phyloP scores from a whole-genome alignment of 2,888 invertebrate species.

The Alloplasta piceator region DNA sequence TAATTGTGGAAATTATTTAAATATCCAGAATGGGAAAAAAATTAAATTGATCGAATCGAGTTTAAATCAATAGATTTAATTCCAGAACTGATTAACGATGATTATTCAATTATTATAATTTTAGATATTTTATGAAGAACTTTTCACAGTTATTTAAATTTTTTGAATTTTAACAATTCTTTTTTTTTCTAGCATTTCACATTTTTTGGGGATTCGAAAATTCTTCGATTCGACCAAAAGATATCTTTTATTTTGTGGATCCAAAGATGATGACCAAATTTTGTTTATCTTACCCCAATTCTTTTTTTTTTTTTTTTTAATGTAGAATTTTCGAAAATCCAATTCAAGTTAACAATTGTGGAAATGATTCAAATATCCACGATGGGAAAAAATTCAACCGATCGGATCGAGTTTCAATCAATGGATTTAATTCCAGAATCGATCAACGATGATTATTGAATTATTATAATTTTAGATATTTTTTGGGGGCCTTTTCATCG shows the following conservation, averaged over 20 bases:
- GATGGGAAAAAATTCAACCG: slow-evolving; percentile 6
- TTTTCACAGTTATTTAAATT: too few relatives aligned
- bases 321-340: too few relatives aligned
- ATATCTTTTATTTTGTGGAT: too few relatives aligned
- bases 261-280: background rate
- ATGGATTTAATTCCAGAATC: background rate
- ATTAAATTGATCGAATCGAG: slow-evolving; percentile 28
- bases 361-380: too few relatives aligned
- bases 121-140: too few relatives aligned
- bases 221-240: too few relatives aligned
- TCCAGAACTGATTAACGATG: background rate
- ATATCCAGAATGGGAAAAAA: too few relatives aligned
- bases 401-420: slow-evolving; percentile 11
- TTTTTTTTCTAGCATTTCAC: slow-evolving; percentile 7
- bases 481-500: too few relatives aligned
- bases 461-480: background rate
- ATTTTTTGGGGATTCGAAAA: background rate
- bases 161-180: background rate
- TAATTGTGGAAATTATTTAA: too few relatives aligned
- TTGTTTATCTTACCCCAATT: slow-evolving; percentile 86
- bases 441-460: too few relatives aligned
- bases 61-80: background rate
- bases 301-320: slow-evolving; percentile 84
- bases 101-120: background rate
- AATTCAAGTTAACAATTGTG: too few relatives aligned